Percentiles rank a stretch among this genome's conserved stretches.
Conservation (phyloP, 2,113 vertebrate species). For the Leucopsar rothschildi region DNA sequence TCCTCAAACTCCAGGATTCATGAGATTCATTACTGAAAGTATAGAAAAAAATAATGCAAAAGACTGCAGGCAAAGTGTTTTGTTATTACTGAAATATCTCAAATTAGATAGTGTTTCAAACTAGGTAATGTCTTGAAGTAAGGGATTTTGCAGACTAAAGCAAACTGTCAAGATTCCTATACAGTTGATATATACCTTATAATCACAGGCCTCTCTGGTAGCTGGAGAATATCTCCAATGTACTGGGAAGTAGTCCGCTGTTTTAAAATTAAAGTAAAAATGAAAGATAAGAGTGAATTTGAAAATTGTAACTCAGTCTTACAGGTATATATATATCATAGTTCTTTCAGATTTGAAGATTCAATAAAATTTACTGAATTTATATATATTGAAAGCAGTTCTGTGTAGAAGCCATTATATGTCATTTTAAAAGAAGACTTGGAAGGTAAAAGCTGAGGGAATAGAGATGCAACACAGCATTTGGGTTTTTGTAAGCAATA, state of each 20-base stretch:
- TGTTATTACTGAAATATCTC: neutral
- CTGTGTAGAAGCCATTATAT: neutral
- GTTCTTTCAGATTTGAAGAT: neutral
- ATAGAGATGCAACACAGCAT: neutral
- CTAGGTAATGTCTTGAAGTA: neutral
- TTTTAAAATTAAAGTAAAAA: constrained; percentile 18
- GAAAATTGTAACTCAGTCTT: neutral
- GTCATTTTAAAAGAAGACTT: neutral
- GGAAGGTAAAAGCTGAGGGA: neutral
- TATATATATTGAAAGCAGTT: neutral
- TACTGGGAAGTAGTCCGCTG: neutral
- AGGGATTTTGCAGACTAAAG: neutral
- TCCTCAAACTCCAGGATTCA: neutral
- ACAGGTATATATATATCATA: neutral
- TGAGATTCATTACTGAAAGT: neutral
- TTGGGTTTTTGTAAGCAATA: neutral
- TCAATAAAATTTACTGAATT: neutral
- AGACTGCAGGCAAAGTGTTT: neutral
- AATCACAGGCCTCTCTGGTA: neutral
- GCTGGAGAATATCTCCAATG: neutral
- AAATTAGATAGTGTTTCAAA: neutral
- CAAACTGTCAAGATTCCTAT: neutral
- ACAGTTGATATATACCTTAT: neutral
- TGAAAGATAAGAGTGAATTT: neutral
- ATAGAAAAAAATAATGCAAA: neutral